phyloP scores from a whole-genome alignment of 2,797 vertebrate species.

The Trachurus trachurus region DNA sequence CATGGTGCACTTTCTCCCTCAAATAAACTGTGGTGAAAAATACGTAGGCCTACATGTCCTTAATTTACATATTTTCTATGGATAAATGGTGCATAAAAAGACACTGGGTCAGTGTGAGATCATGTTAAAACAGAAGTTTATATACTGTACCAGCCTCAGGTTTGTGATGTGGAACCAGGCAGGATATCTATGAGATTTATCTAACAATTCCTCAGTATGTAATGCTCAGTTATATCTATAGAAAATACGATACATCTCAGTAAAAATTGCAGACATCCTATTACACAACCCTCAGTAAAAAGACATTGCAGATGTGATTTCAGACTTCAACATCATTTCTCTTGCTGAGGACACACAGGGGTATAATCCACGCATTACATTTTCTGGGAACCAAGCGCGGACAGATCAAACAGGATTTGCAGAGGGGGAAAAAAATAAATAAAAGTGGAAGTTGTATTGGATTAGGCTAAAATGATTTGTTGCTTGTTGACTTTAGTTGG shows the following conservation, averaged over 20 bases:
- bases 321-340: conserved; percentile 54
- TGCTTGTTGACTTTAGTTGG: conserved; percentile 1
- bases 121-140: background rate
- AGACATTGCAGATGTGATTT: conserved; percentile 53
- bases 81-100: background rate
- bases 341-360: conserved; percentile 44
- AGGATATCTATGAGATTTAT: background rate
- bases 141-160: background rate
- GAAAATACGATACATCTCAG: conserved; percentile 18
- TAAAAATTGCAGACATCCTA: conserved; percentile 32
- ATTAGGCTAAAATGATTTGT: conserved; percentile 59
- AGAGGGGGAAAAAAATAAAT: conserved; percentile 10
- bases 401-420: conserved; percentile 75
- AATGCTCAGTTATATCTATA: background rate
- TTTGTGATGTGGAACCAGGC: background rate
- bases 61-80: too few species aligned
- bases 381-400: conserved; percentile 59
- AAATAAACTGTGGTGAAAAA: conserved; percentile 73
- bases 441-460: conserved; percentile 60
- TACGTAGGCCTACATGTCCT: background rate
- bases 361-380: conserved; percentile 70
- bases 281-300: conserved; percentile 50
- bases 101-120: background rate
- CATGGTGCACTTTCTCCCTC: conserved; percentile 67
- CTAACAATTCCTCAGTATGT: background rate